Base-by-base conservation (phyloP, 2,113 vertebrate genomes). In the Benitochromis conjunctus region DNA sequence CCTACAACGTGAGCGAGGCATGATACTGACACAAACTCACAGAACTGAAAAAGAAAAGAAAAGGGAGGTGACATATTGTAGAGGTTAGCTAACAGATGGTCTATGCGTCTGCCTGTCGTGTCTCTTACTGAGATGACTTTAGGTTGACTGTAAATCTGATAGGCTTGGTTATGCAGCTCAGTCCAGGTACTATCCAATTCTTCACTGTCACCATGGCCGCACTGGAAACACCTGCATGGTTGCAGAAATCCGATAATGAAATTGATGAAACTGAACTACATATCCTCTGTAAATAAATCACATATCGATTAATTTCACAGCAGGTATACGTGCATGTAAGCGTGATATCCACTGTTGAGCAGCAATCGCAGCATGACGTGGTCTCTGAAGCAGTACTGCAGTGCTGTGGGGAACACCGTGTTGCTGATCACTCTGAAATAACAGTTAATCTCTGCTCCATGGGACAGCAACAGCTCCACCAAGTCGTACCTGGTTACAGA, bases 321-420 rank as follows among this genome's bases (percentile, higher is more conserved):
- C 18, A 10, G 1, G 4, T 76, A 6, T 51, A 58, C 55, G 3
- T 81, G 92, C 94, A 87, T 91, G 79, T 97, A 85, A 77, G 96
- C 97, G 0, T 95, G 91, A 53, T 97, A 99, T 53, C 97, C 97
- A 0, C 95, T 95, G 88, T 97, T 97, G 69, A 98, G 96, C 91
- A 99, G 88, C 76, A 98, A 91, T 29, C 97, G 94, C 87, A 98
- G 89, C 97, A 98, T 98, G 18, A 93, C 89, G 3, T 94, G 96
- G 24, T 98, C 97, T 16, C 91, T 96, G 36, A 98, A 89, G 64
- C 97, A 94, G 54, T 98, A 98, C 88, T 98, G 97, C 85, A 98
- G 96, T 51, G 96, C 97, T 1, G 97, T 97, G 82, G 97, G 97
- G 85, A 98, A 98, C 60, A 92, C 82, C 0, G 95, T 97, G 83